A percentile compares a stretch with the other conserved stretches of the same genome.
Conservation (phyloP, 1,140 invertebrate genomes). For the Diuraphis noxia region DNA sequence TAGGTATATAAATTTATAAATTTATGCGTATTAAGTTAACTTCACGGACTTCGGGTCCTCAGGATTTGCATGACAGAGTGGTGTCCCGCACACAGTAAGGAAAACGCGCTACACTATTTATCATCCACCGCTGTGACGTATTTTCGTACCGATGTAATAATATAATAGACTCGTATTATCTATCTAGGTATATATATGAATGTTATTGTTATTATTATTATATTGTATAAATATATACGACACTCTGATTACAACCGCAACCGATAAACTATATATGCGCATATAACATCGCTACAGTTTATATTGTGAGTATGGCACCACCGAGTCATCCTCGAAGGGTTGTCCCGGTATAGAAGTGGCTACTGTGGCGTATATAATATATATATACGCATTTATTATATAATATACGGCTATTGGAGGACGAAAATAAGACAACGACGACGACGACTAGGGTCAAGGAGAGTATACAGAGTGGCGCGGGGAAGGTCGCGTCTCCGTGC, state of each 20-base stretch:
- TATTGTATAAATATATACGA: background rate
- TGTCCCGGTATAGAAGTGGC: background rate
- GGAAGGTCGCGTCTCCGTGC: background rate
- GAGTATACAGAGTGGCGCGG: background rate
- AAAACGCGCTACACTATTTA: background rate
- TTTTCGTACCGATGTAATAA: background rate
- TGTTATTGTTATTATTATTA: background rate
- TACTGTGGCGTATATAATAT: background rate
- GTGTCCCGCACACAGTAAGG: background rate
- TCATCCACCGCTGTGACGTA: background rate
- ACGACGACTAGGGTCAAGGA: background rate
- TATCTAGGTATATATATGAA: background rate
- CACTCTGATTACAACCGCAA: background rate
- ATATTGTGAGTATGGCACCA: background rate
- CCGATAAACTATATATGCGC: background rate
- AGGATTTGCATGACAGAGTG: slow-evolving; percentile 9
- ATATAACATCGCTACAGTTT: background rate
- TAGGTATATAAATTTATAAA: background rate
- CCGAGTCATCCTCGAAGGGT: background rate
- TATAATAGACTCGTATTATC: background rate
- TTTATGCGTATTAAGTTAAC: background rate
- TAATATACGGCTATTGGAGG: background rate
- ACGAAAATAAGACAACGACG: background rate
- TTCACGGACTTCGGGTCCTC: background rate
- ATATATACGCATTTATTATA: background rate